Evolutionary conservation across 2,888 invertebrate genomes (phyloP), one percentile per base, ranked within the genome.

Genomic region (Cheilosia soror): DNA sequence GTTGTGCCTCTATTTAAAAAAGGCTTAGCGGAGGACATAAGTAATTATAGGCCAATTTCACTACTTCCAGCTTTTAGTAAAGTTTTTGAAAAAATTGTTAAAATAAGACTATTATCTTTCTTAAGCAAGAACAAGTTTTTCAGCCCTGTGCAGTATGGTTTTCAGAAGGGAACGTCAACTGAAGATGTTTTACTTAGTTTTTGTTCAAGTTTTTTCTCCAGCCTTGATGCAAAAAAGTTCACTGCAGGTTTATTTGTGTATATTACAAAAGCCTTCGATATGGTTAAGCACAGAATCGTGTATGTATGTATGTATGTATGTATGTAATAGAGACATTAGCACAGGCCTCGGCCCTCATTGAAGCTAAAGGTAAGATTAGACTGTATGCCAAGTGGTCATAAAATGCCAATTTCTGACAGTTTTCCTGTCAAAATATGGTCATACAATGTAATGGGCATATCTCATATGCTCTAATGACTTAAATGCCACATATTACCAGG

Each of bases 1-100:
- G 60, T 62, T 31, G 13, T 71, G 2, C 57, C 63, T 2, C 9
- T 79, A 20, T 71, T 77, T 47, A 55, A 78, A 71, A 79, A 63
- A 37, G 57, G 55, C 20, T 60, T 47, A 37, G 2, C 15, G 33
- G 20, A 33, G 20, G 51, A 72, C 2, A 58, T 71, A 31, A 11
- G 25, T 11, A 71, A 65, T 20, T 65, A 71, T n/a, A 58, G 71
- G 25, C 58, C 63, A 25, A 79, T 79, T 15, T 68, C 68, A 20
- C 58, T 76, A 29, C 49, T 76, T 11, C 66, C 58, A 7, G 11
- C 6, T 9, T 13, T 65, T 20, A 47, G 47, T 25, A 73, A 58
- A 65, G 20, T 73, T 29, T 73, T 65, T 47, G 62, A 65, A 55
- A 73, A 63, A 55, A 15, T 51, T 42, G 7, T 66, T n/a, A 71